Evolutionary conservation across 2,113 vertebrate genomes (phyloP).

Genomic region (Nyctibius bracteatus): DNA sequence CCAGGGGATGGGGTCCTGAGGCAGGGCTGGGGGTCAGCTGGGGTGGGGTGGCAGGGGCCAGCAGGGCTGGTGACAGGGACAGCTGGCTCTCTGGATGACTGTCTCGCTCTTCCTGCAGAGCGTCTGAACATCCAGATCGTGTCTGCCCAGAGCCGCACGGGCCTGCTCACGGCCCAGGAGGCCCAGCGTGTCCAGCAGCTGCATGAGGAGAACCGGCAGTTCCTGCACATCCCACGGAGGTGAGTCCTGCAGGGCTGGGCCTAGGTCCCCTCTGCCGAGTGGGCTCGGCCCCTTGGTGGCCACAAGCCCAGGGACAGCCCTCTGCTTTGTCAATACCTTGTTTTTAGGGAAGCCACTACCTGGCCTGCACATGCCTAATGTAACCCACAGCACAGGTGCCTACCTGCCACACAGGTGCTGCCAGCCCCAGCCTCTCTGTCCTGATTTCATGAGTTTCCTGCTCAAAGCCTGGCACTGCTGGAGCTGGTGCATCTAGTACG

Average conservation of each 20-base stretch:
- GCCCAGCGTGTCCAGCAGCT: slow-evolving; percentile 77
- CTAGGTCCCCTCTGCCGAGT: accelerated
- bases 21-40: not conserved
- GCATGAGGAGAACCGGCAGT: slow-evolving; percentile 86
- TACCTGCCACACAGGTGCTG: not conserved
- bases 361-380: accelerated
- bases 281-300: not conserved
- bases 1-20: not conserved
- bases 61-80: not conserved
- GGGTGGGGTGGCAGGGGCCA: not conserved
- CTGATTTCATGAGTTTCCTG: not conserved
- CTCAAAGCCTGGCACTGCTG: not conserved
- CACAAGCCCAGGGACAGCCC: not conserved
- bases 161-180: slow-evolving; percentile 84
- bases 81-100: not conserved
- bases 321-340: not conserved
- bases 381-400: accelerated
- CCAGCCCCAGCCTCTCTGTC: not conserved
- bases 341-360: not conserved
- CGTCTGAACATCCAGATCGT: slow-evolving; percentile 92
- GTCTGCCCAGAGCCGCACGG: slow-evolving; percentile 79
- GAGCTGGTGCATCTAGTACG: not conserved
- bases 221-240: slow-evolving; percentile 90
- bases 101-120: slow-evolving; percentile 66
- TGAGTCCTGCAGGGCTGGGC: not conserved